phyloP scores from a whole-genome alignment of 2,888 invertebrate genomes.

The Baronia brevicornis region DNA sequence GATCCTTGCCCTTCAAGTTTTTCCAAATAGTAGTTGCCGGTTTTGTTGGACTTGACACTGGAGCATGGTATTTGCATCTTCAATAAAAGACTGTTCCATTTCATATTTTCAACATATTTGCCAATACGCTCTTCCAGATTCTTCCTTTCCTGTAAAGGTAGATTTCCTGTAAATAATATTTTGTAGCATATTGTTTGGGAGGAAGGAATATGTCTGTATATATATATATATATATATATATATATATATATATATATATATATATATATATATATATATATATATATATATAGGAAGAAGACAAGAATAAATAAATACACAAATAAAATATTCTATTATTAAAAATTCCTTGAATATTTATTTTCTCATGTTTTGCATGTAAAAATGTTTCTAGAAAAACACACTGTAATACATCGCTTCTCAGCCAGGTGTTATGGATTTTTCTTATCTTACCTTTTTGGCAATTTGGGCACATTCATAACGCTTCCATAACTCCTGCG shows the following conservation, averaged over 20 bases:
- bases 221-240: background rate
- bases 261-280: no score
- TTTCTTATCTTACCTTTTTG: no score
- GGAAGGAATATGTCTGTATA: background rate
- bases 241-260: no score
- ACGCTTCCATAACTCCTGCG: no score
- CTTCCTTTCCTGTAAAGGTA: conserved; percentile 38
- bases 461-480: no score
- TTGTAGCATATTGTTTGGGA: background rate
- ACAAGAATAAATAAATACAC: no score
- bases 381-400: no score
- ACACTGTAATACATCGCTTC: background rate
- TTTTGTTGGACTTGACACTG: conserved; percentile 29
- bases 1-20: conserved; percentile 46
- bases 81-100: conserved; percentile 46
- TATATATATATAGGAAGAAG: no score
- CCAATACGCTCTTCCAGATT: conserved; percentile 37
- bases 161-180: background rate
- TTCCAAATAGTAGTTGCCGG: conserved; percentile 48
- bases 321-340: no score
- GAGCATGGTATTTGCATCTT: conserved; percentile 58
- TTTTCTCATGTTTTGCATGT: no score
- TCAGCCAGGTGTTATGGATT: no score
- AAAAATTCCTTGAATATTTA: no score
- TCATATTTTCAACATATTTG: conserved; percentile 45